Conservation (phyloP, 2,797 vertebrate species). For the Atherinosoma microstoma region DNA sequence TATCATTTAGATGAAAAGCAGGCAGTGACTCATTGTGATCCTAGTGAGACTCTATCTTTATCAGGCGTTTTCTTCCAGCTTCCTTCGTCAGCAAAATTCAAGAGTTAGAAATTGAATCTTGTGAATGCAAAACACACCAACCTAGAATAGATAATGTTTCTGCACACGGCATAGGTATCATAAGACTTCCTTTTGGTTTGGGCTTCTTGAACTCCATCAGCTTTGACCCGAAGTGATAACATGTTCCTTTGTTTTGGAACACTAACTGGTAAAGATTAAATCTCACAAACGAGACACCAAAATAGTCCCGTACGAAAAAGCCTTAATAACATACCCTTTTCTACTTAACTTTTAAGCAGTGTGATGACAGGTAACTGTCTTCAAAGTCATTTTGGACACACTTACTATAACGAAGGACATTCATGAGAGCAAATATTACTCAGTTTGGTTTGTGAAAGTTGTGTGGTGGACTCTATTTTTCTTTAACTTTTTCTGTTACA, state of each 20-base stretch:
- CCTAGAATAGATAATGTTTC: neutral
- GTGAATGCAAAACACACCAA: slow-evolving; percentile 38
- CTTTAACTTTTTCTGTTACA: slow-evolving; percentile 54
- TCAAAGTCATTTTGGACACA: neutral
- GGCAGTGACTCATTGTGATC: slow-evolving; percentile 7
- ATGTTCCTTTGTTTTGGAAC: slow-evolving; percentile 39
- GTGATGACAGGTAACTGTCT: slow-evolving; percentile 1
- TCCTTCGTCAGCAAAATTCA: slow-evolving; percentile 25
- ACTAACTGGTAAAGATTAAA: slow-evolving; percentile 39
- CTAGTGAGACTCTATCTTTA: neutral
- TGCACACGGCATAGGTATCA: slow-evolving; percentile 2
- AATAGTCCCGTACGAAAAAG: slow-evolving; percentile 4
- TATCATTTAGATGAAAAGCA: slow-evolving; percentile 5
- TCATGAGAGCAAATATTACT: neutral
- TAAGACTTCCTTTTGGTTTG: slow-evolving; percentile 17
- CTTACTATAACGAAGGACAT: neutral
- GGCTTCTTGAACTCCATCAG: slow-evolving; percentile 21
- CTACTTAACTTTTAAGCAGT: neutral
- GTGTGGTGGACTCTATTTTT: slow-evolving; percentile 35
- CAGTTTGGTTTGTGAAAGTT: neutral
- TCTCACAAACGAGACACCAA: slow-evolving; percentile 18
- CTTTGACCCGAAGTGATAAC: slow-evolving; percentile 44
- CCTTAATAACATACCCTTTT: neutral
- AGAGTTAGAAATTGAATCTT: slow-evolving; percentile 19
- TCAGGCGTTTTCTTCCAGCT: neutral